Base-by-base conservation (phyloP, 2,797 vertebrate species). In the Pseudotriccus pelzelni region DNA sequence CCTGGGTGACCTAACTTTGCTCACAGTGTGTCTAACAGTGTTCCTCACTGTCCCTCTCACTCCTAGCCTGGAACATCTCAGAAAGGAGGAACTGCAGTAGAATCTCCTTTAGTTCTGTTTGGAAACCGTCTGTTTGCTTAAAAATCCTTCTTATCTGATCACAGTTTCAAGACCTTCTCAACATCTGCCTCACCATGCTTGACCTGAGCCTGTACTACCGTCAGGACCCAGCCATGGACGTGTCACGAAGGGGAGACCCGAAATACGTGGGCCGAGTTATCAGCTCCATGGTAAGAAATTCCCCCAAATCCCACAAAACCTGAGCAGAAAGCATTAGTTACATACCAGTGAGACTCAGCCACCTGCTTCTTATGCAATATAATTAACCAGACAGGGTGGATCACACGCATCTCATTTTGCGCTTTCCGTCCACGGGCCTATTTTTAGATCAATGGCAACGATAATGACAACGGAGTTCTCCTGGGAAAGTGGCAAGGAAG, bases 381-480 rank as follows among this genome's bases (percentile, higher is more conserved):
- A 53, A 49, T 10, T 43, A 62, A 73, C 16, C 7, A 2, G 14
- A 21, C 2, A 30, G 0, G 6, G 58, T 13, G 37, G 25, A 13
- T 30, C 15, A 28, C 25, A 55, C 22, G 43, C 19, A 25, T 43
- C 9, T 86, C 16, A 43, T 39, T 79, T 10, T 5, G 18, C 74
- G 67, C 55, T 2, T 64, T 86, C 39, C 41, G 39, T 13, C n/a
- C 69, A 46, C 9, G 69, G 70, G 55, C 36, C 9, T 80, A 4
- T 43, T 85, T 86, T 70, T 72, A 99, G 99, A 98, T 99, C 94
- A 99, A 99, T 78, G 96, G 98, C 53, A 99, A 99, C 0, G 99
- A 98, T 41, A 95, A 97, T 0, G 98, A 99, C 94, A 98, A 95
- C 0, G 98, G 99, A 2, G 98, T 99, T 89, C 84, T 99, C 86